Evolutionary conservation across 2,888 invertebrate species (phyloP), one percentile per base, ranked within the genome.

Genomic region (Amiota mariae): DNA sequence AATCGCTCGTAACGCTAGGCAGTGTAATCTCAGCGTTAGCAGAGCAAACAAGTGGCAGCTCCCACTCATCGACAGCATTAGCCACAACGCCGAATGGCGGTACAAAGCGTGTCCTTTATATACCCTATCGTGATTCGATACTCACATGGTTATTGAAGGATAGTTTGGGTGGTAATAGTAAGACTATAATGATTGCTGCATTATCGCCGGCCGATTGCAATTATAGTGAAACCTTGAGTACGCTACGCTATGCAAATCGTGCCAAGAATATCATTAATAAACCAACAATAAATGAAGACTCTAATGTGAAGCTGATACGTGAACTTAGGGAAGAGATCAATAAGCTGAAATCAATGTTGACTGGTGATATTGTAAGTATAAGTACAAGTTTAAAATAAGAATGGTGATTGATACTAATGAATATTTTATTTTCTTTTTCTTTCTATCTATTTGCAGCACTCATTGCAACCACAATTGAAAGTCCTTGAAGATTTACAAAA

Each of bases 251-350:
- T 90, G 96, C 97, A 2, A 96, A 97, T 90, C 91, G 96, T 77
- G 97, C 97, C 36, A 96, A 96, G 91, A 96, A 96, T 88, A 97
- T 97, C 80, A 95, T 96, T 88, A 97, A 97, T 90, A 96, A 96
- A 87, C 96, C 96, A 0, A 96, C 95, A 54, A 95, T 97, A 85
- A 97, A 97, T 89, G 96, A 97, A 89, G 97, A 97, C 90, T 93
- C 95, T 20, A 96, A 96, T 90, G 96, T 96, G 70, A 96, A 95
- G 89, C 92, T 97, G 63, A 96, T 97, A 85, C 91, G 96, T 57
- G 96, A 96, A 84, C 92, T 96, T 48, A 91, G 96, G 24, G 95
- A 95, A 85, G 96, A 97, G 91, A 97, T 97, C 81, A 93, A 94
- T 80, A 95, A 95, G 85, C 91, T 97, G 63, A 93, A 95, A 79